These are phyloP conservation scores for Drosophila miranda DNA, from an alignment of 1,140 invertebrate species.

Conservation along the genomic window DNA sequence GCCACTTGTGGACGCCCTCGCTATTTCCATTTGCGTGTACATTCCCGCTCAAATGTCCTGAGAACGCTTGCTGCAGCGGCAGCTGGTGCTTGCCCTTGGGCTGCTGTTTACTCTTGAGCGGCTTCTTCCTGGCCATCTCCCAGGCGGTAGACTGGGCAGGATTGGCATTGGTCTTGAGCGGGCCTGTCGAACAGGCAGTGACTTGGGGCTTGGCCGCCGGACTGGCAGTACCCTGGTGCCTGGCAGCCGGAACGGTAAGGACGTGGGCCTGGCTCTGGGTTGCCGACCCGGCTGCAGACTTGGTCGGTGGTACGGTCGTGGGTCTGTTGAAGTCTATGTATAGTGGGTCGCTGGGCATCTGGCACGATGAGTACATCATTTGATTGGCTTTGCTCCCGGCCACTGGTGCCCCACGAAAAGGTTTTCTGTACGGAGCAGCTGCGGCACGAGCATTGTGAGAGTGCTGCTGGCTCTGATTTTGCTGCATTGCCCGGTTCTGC, in stretches of 20 bases:
- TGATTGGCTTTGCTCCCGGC: slow-evolving; percentile 19
- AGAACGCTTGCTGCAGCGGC: slow-evolving; percentile 33
- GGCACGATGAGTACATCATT: slow-evolving; percentile 64
- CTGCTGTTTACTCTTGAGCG: slow-evolving; percentile 46
- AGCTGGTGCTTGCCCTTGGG: slow-evolving; percentile 37
- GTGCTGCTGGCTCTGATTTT: slow-evolving; percentile 19
- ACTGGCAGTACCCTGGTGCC: slow-evolving; percentile 32
- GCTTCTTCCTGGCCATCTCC: slow-evolving; percentile 58
- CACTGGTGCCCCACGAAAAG: slow-evolving; percentile 45
- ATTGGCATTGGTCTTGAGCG: neutral
- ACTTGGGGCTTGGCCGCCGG: slow-evolving; percentile 30
- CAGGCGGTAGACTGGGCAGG: slow-evolving; percentile 2
- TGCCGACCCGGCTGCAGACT: slow-evolving; percentile 2
- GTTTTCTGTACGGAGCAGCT: slow-evolving; percentile 63
- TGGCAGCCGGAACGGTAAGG: too few relatives aligned
- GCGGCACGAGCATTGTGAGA: slow-evolving; percentile 47
- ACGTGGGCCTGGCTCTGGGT: neutral
- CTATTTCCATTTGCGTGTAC: slow-evolving; percentile 41
- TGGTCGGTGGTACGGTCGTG: slow-evolving; percentile 20
- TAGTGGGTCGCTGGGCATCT: slow-evolving; percentile 81
- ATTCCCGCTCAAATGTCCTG: slow-evolving; percentile 14
- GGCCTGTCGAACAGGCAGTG: neutral
- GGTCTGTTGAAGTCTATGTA: slow-evolving; percentile 80
- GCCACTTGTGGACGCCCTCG: slow-evolving; percentile 37
- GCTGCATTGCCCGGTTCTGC: slow-evolving; percentile 48